A percentile compares a stretch with the other conserved stretches of the same genome.
Conservation (phyloP, 1,140 invertebrate species). For the Tetramorium alpestre region DNA sequence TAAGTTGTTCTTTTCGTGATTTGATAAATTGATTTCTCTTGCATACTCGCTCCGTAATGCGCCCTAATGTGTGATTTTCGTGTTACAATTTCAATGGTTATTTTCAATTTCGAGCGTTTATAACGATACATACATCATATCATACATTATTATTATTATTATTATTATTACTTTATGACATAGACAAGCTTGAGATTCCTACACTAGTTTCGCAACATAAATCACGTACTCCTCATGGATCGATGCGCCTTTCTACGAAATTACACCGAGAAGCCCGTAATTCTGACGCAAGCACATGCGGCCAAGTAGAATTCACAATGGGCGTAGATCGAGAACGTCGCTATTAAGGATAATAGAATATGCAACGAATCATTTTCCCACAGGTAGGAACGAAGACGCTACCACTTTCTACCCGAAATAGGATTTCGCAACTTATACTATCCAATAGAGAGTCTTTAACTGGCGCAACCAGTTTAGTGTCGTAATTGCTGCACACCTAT, state of each 20-base stretch:
- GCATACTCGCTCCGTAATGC: background rate
- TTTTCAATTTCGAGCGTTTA: slow-evolving; percentile 9
- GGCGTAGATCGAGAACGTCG: slow-evolving; percentile 74
- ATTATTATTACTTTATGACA: background rate
- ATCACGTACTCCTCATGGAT: slow-evolving; percentile 62
- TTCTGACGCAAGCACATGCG: slow-evolving; percentile 69
- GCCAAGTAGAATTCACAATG: slow-evolving; percentile 73
- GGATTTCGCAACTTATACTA: slow-evolving; percentile 54
- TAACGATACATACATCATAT: background rate
- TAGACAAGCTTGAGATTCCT: background rate
- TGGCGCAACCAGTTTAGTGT: slow-evolving; percentile 24
- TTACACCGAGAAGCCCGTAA: slow-evolving; percentile 59
- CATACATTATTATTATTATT: background rate
- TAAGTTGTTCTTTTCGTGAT: slow-evolving; percentile 28
- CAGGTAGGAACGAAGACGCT: slow-evolving; percentile 64
- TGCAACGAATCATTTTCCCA: slow-evolving; percentile 71
- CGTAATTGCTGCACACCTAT: background rate
- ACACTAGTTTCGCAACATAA: slow-evolving; percentile 45
- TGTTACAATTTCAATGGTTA: background rate
- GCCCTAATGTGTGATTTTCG: background rate
- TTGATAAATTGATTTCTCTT: slow-evolving; percentile 36
- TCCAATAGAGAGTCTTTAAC: slow-evolving; percentile 46
- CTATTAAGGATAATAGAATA: slow-evolving; percentile 75
- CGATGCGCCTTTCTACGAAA: slow-evolving; percentile 64
- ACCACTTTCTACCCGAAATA: slow-evolving; percentile 66